These are phyloP conservation scores for Tenthredo livida DNA, from an alignment of 2,888 invertebrate species.

Conservation along the genomic window DNA sequence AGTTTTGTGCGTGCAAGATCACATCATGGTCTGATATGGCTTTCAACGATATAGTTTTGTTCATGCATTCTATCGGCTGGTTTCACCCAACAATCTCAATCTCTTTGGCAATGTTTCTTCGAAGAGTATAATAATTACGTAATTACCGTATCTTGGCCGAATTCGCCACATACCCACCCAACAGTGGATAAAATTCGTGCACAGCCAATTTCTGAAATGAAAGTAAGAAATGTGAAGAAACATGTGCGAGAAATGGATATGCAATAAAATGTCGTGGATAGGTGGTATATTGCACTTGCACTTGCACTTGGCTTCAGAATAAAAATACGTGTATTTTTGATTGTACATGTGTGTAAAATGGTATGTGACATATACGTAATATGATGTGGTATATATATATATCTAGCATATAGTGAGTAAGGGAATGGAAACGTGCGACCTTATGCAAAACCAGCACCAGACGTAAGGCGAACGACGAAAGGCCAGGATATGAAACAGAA, in stretches of 20 bases:
- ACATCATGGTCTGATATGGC: conserved; percentile 53
- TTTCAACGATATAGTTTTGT: conserved; percentile 59
- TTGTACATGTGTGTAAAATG: not conserved
- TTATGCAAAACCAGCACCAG: conserved; percentile 28
- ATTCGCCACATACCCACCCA: not conserved
- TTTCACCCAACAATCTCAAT: conserved; percentile 43
- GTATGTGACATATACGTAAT: not conserved
- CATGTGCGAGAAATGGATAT: not conserved
- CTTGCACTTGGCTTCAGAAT: not conserved
- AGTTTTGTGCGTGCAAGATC: conserved; percentile 21
- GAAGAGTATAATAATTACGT: conserved; percentile 44
- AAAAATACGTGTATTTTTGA: not conserved
- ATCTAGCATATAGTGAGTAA: not conserved
- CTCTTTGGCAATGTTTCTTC: conserved; percentile 32
- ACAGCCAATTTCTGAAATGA: no score
- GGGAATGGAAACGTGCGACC: conserved; percentile 3
- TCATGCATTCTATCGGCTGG: conserved; percentile 12
- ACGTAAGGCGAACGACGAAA: conserved; percentile 32
- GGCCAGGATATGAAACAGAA: conserved; percentile 48
- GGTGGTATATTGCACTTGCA: no score
- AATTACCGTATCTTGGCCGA: conserved; percentile 26
- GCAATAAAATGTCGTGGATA: not conserved
- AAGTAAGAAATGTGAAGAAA: no score
- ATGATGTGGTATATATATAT: not conserved
- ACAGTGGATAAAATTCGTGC: not conserved